These are phyloP conservation scores for Tragelaphus buxtoni DNA, from an alignment of 2,113 vertebrate species.

Conservation along the genomic window DNA sequence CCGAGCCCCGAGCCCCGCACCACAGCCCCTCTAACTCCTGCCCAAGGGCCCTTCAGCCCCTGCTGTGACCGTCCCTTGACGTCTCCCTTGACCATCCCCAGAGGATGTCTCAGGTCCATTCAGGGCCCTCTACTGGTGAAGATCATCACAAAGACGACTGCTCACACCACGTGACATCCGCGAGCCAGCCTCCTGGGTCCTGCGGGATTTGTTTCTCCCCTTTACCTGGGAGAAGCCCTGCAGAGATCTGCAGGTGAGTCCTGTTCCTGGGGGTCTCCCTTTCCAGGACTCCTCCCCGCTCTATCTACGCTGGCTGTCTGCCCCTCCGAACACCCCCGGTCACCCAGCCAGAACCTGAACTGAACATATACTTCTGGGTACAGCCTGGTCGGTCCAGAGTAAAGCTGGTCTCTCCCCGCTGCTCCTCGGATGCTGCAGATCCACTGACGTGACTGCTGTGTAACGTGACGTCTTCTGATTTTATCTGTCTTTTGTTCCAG, in stretches of 20 bases:
- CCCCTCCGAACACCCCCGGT: background rate
- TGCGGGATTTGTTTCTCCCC: background rate
- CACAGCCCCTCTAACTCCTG: background rate
- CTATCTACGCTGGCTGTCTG: background rate
- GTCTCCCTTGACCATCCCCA: background rate
- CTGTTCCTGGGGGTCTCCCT: background rate
- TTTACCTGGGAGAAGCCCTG: background rate
- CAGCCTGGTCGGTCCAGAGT: background rate
- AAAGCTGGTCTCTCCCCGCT: background rate
- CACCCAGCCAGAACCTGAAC: background rate
- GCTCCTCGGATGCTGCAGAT: background rate
- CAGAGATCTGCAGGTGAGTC: background rate
- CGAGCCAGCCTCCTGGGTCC: background rate
- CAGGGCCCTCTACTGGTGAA: background rate
- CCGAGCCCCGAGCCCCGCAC: background rate
- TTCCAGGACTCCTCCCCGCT: background rate
- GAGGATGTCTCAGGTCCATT: background rate
- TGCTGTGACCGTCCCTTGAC: background rate
- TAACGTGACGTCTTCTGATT: background rate
- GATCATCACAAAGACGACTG: background rate
- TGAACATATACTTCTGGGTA: background rate
- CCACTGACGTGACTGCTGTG: too few species aligned
- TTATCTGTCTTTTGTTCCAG: background rate
- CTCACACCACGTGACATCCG: background rate
- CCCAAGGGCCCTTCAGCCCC: fast-evolving